Evolutionary conservation across 2,113 vertebrate species (phyloP).

Genomic region (Sinosuthora webbiana): DNA sequence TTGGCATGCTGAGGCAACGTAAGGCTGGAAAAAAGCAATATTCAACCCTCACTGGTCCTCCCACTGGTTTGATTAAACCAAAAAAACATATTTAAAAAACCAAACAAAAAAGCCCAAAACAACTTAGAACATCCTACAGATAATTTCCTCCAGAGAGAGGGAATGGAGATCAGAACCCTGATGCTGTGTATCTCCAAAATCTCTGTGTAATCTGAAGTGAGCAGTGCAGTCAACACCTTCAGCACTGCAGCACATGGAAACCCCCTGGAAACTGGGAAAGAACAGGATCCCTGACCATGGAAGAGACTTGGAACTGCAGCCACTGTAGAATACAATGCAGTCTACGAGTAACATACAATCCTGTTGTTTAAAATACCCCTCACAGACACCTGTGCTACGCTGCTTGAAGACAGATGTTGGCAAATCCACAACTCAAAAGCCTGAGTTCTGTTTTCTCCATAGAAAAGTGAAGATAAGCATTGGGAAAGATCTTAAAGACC

Average conservation of each 20-base stretch:
- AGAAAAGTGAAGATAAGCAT: background rate
- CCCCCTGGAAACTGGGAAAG: background rate
- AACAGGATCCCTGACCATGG: background rate
- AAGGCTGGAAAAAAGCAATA: background rate
- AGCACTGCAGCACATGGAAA: background rate
- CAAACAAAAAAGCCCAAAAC: background rate
- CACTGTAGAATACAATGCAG: background rate
- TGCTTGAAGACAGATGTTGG: background rate
- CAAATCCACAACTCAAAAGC: background rate
- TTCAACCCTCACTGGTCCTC: background rate
- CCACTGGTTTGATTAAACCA: background rate
- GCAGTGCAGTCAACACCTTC: background rate
- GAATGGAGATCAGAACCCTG: background rate
- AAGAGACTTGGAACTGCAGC: background rate
- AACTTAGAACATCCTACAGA: background rate
- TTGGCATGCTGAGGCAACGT: rapidly evolving
- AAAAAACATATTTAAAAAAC: background rate
- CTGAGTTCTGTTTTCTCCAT: background rate
- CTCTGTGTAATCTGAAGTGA: rapidly evolving
- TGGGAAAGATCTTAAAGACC: background rate
- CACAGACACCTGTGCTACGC: background rate
- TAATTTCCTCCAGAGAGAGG: background rate
- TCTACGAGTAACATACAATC: rapidly evolving
- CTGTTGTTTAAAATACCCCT: background rate
- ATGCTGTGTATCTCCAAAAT: background rate